Base-by-base conservation (phyloP, 2,797 vertebrate genomes). In the Ptychadena robeensis region DNA sequence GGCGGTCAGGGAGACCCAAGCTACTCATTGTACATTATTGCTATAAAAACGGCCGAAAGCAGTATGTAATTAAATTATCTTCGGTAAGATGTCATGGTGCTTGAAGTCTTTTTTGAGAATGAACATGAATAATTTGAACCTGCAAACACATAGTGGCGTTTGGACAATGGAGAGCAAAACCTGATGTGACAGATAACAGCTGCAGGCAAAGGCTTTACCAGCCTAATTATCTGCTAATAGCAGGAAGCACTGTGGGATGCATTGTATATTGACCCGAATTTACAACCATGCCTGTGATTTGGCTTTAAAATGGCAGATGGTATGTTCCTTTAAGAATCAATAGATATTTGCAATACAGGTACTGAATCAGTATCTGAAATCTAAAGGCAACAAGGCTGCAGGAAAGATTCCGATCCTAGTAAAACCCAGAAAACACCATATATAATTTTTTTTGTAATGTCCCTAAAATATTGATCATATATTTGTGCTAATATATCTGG, bases 221-320 rank as follows among this genome's bases (percentile, higher is more conserved):
- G 91, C 92, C 92, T 94, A 95, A 96, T 96, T 95, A 95, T 92
- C 89, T 80, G 88, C 90, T 93, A 93, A 92, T 92, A 92, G 90
- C 87, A 88, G 77, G 27, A 87, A 89, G 86, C 86, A 87, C 88
- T 86, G 89, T 80, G 34, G 91, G 89, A 89, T 81, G 87, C 82
- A 89, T 57, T 82, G 86, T 87, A 86, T 83, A 88, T 89, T 88
- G 88, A 88, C 88, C 89, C 87, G 91, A 88, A 89, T 89, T 85
- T 89, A 89, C 86, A 89, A 89, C 87, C 88, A 91, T 90, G 85
- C 89, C 92, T 89, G 88, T 91, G 91, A 93, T 91, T 90, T 91
- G 44, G 92, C 92, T 93, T 90, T 90, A 88, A 86, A 86, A 86
- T 88, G 94, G 93, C 95, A 96, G 95, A 96, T 96, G 95, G 95